Evolutionary conservation across 2,888 invertebrate genomes (phyloP).

Genomic region (Achlya flavicornis): DNA sequence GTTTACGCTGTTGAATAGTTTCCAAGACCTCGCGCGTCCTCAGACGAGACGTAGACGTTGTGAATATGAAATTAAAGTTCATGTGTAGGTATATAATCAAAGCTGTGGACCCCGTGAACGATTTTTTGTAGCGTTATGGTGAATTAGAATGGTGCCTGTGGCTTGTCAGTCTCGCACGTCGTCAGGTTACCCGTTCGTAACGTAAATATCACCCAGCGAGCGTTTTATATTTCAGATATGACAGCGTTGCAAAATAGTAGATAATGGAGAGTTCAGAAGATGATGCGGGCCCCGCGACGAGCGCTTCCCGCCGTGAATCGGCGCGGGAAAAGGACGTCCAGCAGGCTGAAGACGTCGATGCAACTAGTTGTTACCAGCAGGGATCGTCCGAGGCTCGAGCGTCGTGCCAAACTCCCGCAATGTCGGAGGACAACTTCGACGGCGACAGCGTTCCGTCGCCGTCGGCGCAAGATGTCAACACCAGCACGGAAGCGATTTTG

Average conservation of each 20-base stretch:
- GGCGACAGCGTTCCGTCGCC: slow-evolving; percentile 78
- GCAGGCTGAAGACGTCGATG: slow-evolving; percentile 70
- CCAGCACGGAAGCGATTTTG: slow-evolving; percentile 80
- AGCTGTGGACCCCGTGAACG: slow-evolving; percentile 78
- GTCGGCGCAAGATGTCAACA: slow-evolving; percentile 75
- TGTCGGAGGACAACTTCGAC: slow-evolving; percentile 78
- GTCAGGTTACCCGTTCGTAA: slow-evolving; percentile 81
- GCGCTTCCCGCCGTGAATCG: slow-evolving; percentile 81
- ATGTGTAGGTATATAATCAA: slow-evolving; percentile 82
- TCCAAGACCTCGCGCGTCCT: slow-evolving; percentile 71
- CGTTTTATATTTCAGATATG: slow-evolving; percentile 83
- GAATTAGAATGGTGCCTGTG: slow-evolving; percentile 84
- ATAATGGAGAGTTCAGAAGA: slow-evolving; percentile 84
- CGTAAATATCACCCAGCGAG: slow-evolving; percentile 80
- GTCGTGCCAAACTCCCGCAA: slow-evolving; percentile 66
- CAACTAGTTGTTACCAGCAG: slow-evolving; percentile 67
- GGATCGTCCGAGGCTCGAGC: slow-evolving; percentile 62
- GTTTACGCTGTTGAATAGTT: slow-evolving; percentile 82
- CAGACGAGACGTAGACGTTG: slow-evolving; percentile 71
- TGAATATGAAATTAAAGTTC: slow-evolving; percentile 83
- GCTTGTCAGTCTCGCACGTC: slow-evolving; percentile 82
- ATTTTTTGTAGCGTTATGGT: slow-evolving; percentile 81
- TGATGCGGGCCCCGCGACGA: slow-evolving; percentile 82
- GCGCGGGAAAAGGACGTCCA: slow-evolving; percentile 82
- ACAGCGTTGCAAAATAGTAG: slow-evolving; percentile 80